Evolutionary conservation across 2,888 invertebrate genomes (phyloP).

Genomic region (Tortricodes alternella): DNA sequence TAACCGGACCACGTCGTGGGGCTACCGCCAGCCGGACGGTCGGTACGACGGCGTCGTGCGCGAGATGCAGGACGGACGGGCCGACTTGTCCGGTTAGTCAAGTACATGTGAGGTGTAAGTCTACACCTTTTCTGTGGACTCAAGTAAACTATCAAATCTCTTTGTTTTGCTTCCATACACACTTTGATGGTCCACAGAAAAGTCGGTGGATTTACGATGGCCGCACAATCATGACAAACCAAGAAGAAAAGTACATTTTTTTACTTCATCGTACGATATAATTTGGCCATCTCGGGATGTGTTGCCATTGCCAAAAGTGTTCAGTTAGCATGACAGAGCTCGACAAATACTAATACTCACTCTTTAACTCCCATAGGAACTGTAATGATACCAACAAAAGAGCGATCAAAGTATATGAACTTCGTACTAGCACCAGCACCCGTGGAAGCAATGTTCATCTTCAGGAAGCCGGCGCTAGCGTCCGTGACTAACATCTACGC

Average conservation of each 20-base stretch:
- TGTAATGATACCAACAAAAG: constrained; percentile 30
- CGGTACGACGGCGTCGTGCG: constrained; percentile 56
- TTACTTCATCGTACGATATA: too few relatives aligned
- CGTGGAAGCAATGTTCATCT: constrained; percentile 28
- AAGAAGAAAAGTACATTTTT: too few relatives aligned
- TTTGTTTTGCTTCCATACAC: too few relatives aligned
- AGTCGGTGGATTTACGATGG: too few relatives aligned
- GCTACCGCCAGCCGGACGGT: constrained; percentile 51
- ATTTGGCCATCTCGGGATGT: too few relatives aligned
- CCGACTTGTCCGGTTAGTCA: constrained; percentile 51
- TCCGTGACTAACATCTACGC: constrained; percentile 35
- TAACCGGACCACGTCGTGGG: constrained; percentile 46
- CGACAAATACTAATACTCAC: neutral
- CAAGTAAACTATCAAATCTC: too few relatives aligned
- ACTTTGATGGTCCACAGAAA: too few relatives aligned
- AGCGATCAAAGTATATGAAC: constrained; percentile 36
- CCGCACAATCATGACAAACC: too few relatives aligned
- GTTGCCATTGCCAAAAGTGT: too few relatives aligned
- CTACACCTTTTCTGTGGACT: too few relatives aligned
- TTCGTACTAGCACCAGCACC: constrained; percentile 27
- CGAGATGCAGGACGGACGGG: constrained; percentile 48
- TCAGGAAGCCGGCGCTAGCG: constrained; percentile 34
- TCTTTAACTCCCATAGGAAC: constrained; percentile 14
- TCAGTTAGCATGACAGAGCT: too few relatives aligned
- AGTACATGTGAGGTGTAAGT: neutral